Evolutionary conservation across 2,113 vertebrate genomes (phyloP).

Genomic region (Columba livia): DNA sequence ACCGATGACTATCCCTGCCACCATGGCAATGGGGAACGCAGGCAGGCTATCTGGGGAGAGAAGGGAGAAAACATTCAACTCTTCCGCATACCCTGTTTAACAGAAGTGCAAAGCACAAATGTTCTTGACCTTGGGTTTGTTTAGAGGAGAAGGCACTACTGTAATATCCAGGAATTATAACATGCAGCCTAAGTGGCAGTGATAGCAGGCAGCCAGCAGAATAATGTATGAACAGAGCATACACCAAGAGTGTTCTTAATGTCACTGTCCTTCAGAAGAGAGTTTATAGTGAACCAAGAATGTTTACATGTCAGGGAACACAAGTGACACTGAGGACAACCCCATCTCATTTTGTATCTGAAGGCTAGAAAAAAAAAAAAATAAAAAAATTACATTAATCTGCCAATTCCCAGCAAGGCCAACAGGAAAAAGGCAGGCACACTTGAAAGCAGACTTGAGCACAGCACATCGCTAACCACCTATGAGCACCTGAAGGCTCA

Average conservation of each 20-base stretch:
- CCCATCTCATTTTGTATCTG: not conserved
- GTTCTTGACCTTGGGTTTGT: not conserved
- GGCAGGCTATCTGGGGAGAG: conserved; percentile 73
- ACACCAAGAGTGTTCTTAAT: not conserved
- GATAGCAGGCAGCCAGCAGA: not conserved
- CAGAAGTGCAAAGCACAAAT: conserved; percentile 6
- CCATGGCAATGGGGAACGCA: conserved; percentile 73
- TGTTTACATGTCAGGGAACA: not conserved
- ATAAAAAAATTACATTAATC: not conserved
- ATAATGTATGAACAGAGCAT: rapidly evolving
- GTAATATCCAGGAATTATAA: not conserved
- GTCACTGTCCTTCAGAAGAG: not conserved
- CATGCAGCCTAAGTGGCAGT: not conserved
- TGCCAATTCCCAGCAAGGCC: not conserved
- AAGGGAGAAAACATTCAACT: conserved; percentile 60
- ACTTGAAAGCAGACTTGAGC: not conserved
- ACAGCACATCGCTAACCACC: not conserved
- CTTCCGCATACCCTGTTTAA: conserved; percentile 16
- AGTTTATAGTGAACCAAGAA: not conserved
- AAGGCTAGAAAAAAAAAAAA: not conserved
- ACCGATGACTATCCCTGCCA: conserved; percentile 83
- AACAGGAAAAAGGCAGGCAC: not conserved
- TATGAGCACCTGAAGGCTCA: not conserved
- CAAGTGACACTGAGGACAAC: not conserved
- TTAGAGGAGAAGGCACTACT: not conserved